Base-by-base conservation (phyloP, 37 sponge, comb jelly and placozoan species). In the Agelas oroides region DNA sequence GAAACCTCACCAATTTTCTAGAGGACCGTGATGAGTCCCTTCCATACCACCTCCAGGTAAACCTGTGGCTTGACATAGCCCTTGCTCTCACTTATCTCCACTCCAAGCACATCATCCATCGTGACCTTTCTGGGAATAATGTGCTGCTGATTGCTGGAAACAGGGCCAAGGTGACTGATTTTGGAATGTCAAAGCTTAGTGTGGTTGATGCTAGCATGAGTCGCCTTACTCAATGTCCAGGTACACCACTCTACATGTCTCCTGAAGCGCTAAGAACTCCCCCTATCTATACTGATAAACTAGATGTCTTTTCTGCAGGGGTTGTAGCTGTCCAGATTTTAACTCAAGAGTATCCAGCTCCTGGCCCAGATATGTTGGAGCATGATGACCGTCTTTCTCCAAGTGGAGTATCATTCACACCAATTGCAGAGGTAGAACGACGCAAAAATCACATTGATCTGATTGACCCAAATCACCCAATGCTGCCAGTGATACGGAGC, bases 41-140 rank as follows among this genome's bases (percentile, higher is more conserved):
- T 12, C 80, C 80, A 25, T 52, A 64, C 67, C 46, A n/a, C 67
- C 37, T 35, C 11, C 31, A 64, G 67, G 54, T 65, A 19, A 54
- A 25, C 67, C 17, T 79, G 14, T 41, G 40, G 27, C 66, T 64
- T 14, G 66, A 79, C 53, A 27, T 79, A 1, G 38, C 80, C 30
- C 65, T 79, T 5, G 80, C 55, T 52, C 80, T 79, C 13, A 40
- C 65, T 14, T 79, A 40, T 52, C 80, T 79, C 80, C 80, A 79
- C 67, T 39, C 30, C 65, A 63, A 65, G 17, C 27, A 23, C 15
- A 65, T 65, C 67, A 35, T 64, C 67, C 80, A 79, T 30, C 67
- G 67, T 21, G 67, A 79, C 80, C 67, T 79, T 40, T 79, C 80
- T 40, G 38, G 55, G 19, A 79, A 79, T 66, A 79, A 79, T 28